Evolutionary conservation across 2,113 vertebrate species (phyloP).

Genomic region (Onychostoma macrolepis): DNA sequence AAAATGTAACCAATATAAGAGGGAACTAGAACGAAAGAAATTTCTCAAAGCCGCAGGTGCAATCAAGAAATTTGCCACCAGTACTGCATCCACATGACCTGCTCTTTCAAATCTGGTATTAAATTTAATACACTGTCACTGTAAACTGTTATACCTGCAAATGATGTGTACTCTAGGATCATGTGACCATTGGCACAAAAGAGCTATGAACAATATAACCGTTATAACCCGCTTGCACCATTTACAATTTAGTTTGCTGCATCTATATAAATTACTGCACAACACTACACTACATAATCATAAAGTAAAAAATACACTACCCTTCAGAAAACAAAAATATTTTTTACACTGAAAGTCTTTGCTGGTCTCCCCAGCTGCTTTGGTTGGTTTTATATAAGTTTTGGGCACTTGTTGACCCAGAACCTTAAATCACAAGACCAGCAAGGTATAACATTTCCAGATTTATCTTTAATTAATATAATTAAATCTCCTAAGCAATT

Average conservation of each 20-base stretch:
- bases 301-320: background rate
- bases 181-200: background rate
- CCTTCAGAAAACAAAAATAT: background rate
- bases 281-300: background rate
- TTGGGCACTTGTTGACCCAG: background rate
- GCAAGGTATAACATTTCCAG: background rate
- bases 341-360: background rate
- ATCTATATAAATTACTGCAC: background rate
- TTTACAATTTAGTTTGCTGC: background rate
- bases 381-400: background rate
- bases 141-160: background rate
- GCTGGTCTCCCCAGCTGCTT: background rate
- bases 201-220: background rate
- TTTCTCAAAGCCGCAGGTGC: background rate
- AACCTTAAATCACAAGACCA: background rate
- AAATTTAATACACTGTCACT: background rate
- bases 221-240: background rate
- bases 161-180: background rate
- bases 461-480: slow-evolving; percentile 61
- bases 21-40: background rate
- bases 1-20: background rate
- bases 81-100: background rate
- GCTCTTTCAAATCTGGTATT: background rate
- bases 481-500: slow-evolving; percentile 48
- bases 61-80: background rate